Evolutionary conservation across 2,888 invertebrate species (phyloP), one percentile per base, ranked within the genome.

Genomic region (Chesias legatella): DNA sequence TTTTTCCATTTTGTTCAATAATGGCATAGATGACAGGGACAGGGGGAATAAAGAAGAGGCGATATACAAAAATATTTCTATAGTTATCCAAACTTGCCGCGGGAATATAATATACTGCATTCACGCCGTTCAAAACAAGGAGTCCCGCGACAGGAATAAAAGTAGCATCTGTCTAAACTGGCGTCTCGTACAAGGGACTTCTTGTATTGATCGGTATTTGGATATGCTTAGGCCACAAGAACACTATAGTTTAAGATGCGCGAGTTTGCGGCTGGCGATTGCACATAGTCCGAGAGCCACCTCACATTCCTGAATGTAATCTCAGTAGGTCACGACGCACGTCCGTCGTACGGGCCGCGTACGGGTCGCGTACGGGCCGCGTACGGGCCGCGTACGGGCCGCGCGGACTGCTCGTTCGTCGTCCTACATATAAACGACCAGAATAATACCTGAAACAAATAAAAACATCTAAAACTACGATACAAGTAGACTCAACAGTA

Each of bases 21-120:
- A 67, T 47, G 51, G 51, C 54, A 36, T 42, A 25, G 32, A 29
- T 47, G 43, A 43, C 39, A 47, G 34, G 39, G 43, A 43, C 39
- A 47, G 34, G 39, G 64, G 60, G 63, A 71, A 72, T 73, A 77
- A 62, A 70, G 65, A 70, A 64, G 67, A 66, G 66, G 68, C 65
- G 58, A 66, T 76, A 66, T 76, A 73, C 67, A 81, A 82, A 81
- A 79, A 82, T 82, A 83, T 77, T 72, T 64, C 72, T 77, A 43
- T 53, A 71, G 73, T 30, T 35, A 42, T 26, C 32, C 13, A 39
- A 29, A 43, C 44, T 56, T 60, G 39, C 17, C 43, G 30, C 34
- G 33, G 40, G 32, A 38, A 40, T 56, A 44, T 45, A 54, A 60
- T 45, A 60, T 33, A 41, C 33, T 51, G 41, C 37, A 47, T 42